Percentiles rank a stretch among this genome's conserved stretches.
These are phyloP conservation scores for Cotesia glomerata DNA, from an alignment of 1,140 invertebrate species.

Conservation along the genomic window DNA sequence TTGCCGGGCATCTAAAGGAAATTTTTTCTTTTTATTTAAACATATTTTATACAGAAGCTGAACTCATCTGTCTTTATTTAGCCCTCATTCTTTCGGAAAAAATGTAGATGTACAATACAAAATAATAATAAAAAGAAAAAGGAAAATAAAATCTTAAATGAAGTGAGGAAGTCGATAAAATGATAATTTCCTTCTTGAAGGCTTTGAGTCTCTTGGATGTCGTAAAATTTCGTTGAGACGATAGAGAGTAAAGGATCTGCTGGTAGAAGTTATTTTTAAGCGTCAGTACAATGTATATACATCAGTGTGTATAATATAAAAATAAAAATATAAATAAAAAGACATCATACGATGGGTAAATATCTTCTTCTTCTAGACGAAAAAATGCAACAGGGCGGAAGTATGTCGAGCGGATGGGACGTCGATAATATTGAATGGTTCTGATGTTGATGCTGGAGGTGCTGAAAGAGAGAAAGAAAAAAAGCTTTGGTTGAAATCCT, in stretches of 20 bases:
- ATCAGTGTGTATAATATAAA: conserved; percentile 2
- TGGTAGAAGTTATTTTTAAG: neutral
- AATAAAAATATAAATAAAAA: conserved; percentile 3
- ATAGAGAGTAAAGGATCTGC: conserved; percentile 23
- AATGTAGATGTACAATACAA: neutral
- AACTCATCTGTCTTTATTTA: neutral
- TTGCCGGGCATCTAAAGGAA: neutral
- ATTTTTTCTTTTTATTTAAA: neutral
- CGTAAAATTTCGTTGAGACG: conserved; percentile 24
- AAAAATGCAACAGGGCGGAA: conserved; percentile 51
- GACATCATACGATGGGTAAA: conserved; percentile 5
- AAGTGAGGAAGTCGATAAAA: conserved; percentile 9
- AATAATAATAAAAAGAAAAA: neutral
- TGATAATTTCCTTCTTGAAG: conserved; percentile 13
- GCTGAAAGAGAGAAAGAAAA: neutral
- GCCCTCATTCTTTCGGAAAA: neutral
- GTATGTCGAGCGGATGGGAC: conserved; percentile 40
- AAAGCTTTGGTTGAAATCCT: conserved; percentile 17
- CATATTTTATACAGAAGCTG: neutral
- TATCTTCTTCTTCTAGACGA: conserved; percentile 14
- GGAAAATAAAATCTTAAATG: neutral
- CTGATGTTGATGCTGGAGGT: conserved; percentile 11
- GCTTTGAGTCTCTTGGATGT: conserved; percentile 7
- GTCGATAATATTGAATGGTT: conserved; percentile 31
- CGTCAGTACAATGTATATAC: neutral